Evolutionary conservation across 2,888 invertebrate genomes (phyloP).

Genomic region (Chrysina gloriosa): DNA sequence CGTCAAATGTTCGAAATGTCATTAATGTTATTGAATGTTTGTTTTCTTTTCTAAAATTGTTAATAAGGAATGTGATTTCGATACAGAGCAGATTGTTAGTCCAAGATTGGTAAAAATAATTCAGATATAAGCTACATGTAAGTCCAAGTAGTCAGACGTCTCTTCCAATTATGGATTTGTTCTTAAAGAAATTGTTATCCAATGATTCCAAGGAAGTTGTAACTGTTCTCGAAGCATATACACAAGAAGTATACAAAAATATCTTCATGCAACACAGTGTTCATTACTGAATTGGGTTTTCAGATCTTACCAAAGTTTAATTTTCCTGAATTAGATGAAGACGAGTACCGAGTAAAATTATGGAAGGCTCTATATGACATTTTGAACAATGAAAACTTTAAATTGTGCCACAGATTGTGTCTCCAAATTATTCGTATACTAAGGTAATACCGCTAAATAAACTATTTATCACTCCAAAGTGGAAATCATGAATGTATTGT

Average conservation of each 20-base stretch:
- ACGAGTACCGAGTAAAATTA: slow-evolving; percentile 68
- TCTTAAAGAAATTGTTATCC: slow-evolving; percentile 43
- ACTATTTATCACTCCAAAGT: too few relatives aligned
- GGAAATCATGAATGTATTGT: too few relatives aligned
- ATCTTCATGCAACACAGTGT: background rate
- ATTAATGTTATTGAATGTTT: too few relatives aligned
- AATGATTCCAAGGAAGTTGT: slow-evolving; percentile 50
- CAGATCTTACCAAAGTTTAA: slow-evolving; percentile 70
- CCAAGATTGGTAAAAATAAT: background rate
- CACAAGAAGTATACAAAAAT: slow-evolving; percentile 62
- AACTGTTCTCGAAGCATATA: slow-evolving; percentile 60
- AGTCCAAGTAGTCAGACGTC: background rate
- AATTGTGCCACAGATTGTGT: slow-evolving; percentile 68
- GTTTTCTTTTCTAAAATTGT: background rate
- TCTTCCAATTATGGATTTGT: slow-evolving; percentile 42
- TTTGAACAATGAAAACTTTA: slow-evolving; percentile 67
- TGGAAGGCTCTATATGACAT: slow-evolving; percentile 73
- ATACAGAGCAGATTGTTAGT: background rate
- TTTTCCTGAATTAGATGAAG: slow-evolving; percentile 72
- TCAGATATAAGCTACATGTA: background rate
- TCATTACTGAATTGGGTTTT: slow-evolving; percentile 50
- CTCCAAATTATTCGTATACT: slow-evolving; percentile 74
- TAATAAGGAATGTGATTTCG: background rate
- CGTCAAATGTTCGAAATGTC: background rate
- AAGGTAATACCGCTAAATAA: slow-evolving; percentile 68